These are phyloP conservation scores for Nephotettix cincticeps DNA, from an alignment of 1,140 invertebrate genomes.

Conservation along the genomic window DNA sequence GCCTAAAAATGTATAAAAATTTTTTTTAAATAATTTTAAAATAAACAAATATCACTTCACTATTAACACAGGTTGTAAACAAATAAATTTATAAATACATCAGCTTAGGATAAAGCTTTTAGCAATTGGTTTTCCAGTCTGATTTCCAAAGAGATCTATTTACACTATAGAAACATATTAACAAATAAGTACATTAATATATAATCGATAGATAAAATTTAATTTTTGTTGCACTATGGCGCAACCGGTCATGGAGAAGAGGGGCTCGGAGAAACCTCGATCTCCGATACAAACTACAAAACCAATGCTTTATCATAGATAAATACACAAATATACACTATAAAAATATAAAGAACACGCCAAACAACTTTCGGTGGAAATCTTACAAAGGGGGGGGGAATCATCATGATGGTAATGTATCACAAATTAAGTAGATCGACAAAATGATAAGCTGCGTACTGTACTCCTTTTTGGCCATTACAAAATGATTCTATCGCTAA, in stretches of 20 bases:
- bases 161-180: slow-evolving; percentile 29
- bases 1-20: slow-evolving; percentile 1
- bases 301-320: slow-evolving; percentile 21
- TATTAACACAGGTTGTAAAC: slow-evolving; percentile 19
- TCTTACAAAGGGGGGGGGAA: slow-evolving; percentile 8
- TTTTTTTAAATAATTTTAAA: slow-evolving; percentile 10
- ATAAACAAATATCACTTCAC: slow-evolving; percentile 17
- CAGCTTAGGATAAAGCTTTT: slow-evolving; percentile 19
- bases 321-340: slow-evolving; percentile 29
- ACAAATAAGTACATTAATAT: slow-evolving; percentile 28
- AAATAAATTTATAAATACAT: slow-evolving; percentile 16
- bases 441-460: slow-evolving; percentile 5
- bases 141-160: slow-evolving; percentile 9
- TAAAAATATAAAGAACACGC: slow-evolving; percentile 27
- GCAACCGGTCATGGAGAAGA: not conserved
- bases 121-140: slow-evolving; percentile 21
- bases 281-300: slow-evolving; percentile 17
- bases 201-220: slow-evolving; percentile 17
- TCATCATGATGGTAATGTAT: slow-evolving; percentile 4
- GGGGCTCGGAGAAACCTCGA: not conserved
- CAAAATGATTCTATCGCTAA: slow-evolving; percentile 23
- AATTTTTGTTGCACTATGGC: too few species aligned
- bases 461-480: slow-evolving; percentile 6
- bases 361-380: slow-evolving; percentile 19
- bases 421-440: slow-evolving; percentile 25